These are phyloP conservation scores for Aphodius sticticus DNA, from an alignment of 2,888 invertebrate species.

Conservation along the genomic window DNA sequence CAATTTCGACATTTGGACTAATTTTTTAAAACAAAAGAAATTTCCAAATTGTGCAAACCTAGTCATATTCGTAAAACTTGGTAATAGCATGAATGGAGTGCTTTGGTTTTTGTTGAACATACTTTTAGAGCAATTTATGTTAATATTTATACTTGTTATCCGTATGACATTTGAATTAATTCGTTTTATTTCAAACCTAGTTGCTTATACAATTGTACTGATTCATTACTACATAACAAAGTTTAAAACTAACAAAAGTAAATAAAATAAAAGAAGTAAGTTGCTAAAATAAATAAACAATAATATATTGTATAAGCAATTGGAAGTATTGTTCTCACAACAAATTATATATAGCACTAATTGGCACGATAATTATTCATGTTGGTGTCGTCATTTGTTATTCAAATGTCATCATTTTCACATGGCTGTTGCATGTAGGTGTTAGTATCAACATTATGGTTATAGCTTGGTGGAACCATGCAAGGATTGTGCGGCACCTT, in stretches of 20 bases:
- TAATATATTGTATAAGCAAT: too few relatives aligned
- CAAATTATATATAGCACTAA: too few relatives aligned
- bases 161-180: neutral
- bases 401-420: constrained; percentile 32
- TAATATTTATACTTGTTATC: neutral
- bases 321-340: too few relatives aligned
- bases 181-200: too few relatives aligned
- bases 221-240: too few relatives aligned
- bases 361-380: too few relatives aligned
- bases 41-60: neutral
- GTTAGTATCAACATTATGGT: constrained; percentile 53
- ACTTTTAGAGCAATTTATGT: neutral
- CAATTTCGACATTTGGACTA: neutral
- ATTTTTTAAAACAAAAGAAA: neutral
- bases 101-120: neutral
- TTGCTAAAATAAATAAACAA: too few relatives aligned
- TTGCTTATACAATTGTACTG: too few relatives aligned
- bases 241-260: too few relatives aligned
- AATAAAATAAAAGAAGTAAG: too few relatives aligned
- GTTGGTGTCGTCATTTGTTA: neutral
- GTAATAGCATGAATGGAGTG: neutral
- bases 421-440: constrained; percentile 50
- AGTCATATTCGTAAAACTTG: neutral
- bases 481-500: constrained; percentile 88
- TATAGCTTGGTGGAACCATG: constrained; percentile 77